These are phyloP conservation scores for Habropoda laboriosa DNA, from an alignment of 1,140 invertebrate species.

Conservation along the genomic window DNA sequence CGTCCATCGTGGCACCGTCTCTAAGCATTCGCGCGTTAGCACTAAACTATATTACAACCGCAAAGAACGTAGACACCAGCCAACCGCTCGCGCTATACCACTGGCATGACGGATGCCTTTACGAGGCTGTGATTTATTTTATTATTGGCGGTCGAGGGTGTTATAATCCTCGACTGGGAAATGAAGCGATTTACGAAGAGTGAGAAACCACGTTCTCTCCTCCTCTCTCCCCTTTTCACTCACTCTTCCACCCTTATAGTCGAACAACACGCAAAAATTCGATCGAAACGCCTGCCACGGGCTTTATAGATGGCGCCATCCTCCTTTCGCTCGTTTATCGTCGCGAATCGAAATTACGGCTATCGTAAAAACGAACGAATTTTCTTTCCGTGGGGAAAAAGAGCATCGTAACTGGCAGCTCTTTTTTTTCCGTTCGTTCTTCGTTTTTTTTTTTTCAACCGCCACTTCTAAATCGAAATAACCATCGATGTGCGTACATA, in stretches of 20 bases:
- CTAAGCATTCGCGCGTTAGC: slow-evolving; percentile 73
- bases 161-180: slow-evolving; percentile 69
- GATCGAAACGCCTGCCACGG: slow-evolving; percentile 42
- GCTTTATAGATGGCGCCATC: slow-evolving; percentile 61
- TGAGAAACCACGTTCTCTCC: neutral
- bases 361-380: slow-evolving; percentile 60
- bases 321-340: slow-evolving; percentile 51
- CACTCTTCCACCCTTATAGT: no score
- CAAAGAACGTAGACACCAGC: slow-evolving; percentile 54
- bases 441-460: neutral
- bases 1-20: slow-evolving; percentile 57
- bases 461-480: slow-evolving; percentile 62
- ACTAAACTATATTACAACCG: slow-evolving; percentile 76
- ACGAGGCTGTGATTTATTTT: slow-evolving; percentile 79
- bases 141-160: slow-evolving; percentile 67
- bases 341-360: slow-evolving; percentile 66
- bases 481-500: slow-evolving; percentile 52
- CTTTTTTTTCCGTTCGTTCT: slow-evolving; percentile 27
- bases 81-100: slow-evolving; percentile 11
- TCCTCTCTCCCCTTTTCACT: neutral
- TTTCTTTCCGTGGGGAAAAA: slow-evolving; percentile 29
- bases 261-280: slow-evolving; percentile 48
- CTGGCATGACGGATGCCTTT: slow-evolving; percentile 74
- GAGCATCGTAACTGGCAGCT: slow-evolving; percentile 52
- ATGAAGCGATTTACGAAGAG: slow-evolving; percentile 75